phyloP scores from a whole-genome alignment of 92 coral and sea anemone species.

The Blastomussa wellsi region DNA sequence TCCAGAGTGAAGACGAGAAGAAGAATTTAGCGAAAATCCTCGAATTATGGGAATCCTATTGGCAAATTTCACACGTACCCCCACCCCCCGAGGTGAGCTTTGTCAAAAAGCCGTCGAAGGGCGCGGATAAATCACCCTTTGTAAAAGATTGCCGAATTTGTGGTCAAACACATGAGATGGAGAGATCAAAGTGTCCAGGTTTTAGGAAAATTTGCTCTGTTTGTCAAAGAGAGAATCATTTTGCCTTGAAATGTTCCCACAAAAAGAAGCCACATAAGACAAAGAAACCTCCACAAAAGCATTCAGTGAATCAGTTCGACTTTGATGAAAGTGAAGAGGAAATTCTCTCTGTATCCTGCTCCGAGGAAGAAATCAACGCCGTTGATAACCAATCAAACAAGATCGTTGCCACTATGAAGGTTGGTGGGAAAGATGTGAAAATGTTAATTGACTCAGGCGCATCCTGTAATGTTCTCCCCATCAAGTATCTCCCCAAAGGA shows the following conservation, averaged over 20 bases:
- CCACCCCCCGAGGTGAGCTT: constrained; percentile 9
- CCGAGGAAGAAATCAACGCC: constrained; percentile 28
- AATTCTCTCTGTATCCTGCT: constrained; percentile 13
- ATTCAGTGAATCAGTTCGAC: constrained; percentile 24
- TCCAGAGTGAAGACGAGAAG: constrained; percentile 50
- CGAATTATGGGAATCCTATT: constrained; percentile 43
- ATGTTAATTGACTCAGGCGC: constrained; percentile 42
- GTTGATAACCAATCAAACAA: constrained; percentile 9
- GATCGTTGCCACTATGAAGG: constrained; percentile 37
- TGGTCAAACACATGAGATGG: not conserved
- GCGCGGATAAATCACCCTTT: not conserved
- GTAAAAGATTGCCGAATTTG: not conserved
- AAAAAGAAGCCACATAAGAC: not conserved
- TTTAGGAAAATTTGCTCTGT: too few relatives aligned
- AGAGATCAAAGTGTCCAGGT: not conserved
- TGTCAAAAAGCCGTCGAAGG: too few relatives aligned
- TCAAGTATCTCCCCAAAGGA: constrained; percentile 35
- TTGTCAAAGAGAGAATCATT: not conserved
- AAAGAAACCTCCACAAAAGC: constrained; percentile 26
- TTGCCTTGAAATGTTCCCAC: constrained; percentile 16
- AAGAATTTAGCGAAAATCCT: constrained; percentile 43
- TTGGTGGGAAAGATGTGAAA: constrained; percentile 13
- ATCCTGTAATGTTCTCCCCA: constrained; percentile 43
- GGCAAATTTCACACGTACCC: constrained; percentile 27
- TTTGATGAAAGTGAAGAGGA: constrained; percentile 27